Evolutionary conservation across 2,113 vertebrate genomes (phyloP).

Genomic region (Ochotona curzoniae): DNA sequence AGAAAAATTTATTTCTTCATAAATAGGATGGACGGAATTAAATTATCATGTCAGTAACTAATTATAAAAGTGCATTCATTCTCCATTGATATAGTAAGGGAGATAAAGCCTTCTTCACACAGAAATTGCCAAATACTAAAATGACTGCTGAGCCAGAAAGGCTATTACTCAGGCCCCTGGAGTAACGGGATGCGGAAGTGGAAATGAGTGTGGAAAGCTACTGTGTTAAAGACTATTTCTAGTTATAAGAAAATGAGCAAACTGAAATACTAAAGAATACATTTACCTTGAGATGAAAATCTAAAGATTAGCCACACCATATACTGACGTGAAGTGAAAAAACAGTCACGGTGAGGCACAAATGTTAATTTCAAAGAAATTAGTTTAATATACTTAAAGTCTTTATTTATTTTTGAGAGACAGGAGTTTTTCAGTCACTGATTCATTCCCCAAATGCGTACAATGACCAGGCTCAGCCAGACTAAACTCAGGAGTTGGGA

Average conservation of each 20-base stretch:
- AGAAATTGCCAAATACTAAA: neutral
- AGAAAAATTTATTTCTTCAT: neutral
- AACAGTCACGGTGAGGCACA: neutral
- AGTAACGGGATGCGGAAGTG: neutral
- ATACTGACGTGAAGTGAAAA: neutral
- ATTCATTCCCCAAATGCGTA: too few relatives aligned
- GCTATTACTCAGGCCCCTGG: neutral
- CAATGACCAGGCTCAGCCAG: too few relatives aligned
- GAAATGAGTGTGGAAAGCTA: neutral
- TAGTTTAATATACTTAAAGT: neutral
- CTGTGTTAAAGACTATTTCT: neutral
- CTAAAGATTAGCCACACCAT: slow-evolving; percentile 1
- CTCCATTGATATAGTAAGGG: neutral
- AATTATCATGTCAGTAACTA: neutral
- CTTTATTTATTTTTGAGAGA: too few relatives aligned
- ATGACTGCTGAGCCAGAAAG: neutral
- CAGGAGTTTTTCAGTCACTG: too few relatives aligned
- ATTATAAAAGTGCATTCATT: neutral
- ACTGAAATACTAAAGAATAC: neutral
- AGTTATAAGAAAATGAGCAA: neutral
- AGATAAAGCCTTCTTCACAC: neutral
- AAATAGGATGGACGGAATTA: neutral
- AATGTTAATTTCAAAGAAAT: neutral
- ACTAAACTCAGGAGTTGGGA: too few relatives aligned
- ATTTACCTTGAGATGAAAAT: neutral